Evolutionary conservation across 35 echinoderm and acorn worm genomes (phyloP).

Genomic region (Anneissia japonica): DNA sequence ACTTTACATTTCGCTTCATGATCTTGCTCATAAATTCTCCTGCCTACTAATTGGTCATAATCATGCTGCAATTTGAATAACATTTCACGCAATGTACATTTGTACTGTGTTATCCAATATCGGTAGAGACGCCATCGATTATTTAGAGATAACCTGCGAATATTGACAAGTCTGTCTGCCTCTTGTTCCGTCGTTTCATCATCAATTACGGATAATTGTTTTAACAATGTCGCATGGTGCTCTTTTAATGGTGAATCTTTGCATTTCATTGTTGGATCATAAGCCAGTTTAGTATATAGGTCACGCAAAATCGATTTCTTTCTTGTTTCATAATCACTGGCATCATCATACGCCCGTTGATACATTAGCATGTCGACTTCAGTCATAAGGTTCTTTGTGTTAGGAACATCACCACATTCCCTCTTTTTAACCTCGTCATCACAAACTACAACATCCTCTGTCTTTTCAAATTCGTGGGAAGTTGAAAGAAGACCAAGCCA

Average conservation of each 20-base stretch:
- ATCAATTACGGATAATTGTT: neutral
- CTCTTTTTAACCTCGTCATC: slow-evolving; percentile 11
- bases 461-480: neutral
- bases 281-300: neutral
- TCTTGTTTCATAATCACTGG: neutral
- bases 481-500: neutral
- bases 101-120: slow-evolving; percentile 18
- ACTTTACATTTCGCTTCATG: slow-evolving; percentile 37
- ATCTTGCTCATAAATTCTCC: slow-evolving; percentile 37
- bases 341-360: slow-evolving; percentile 30
- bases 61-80: neutral
- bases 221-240: neutral
- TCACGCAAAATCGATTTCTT: neutral
- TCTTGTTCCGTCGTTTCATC: slow-evolving; percentile 53
- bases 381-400: neutral
- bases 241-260: slow-evolving; percentile 11
- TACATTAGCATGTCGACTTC: slow-evolving; percentile 2
- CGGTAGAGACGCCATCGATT: slow-evolving; percentile 63
- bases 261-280: neutral
- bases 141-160: slow-evolving; percentile 34
- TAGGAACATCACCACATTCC: neutral
- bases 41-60: slow-evolving; percentile 27
- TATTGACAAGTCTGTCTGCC: neutral
- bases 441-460: neutral
- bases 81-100: neutral